phyloP scores from a whole-genome alignment of 2,113 vertebrate genomes.

The Lamprologus callipterus region DNA sequence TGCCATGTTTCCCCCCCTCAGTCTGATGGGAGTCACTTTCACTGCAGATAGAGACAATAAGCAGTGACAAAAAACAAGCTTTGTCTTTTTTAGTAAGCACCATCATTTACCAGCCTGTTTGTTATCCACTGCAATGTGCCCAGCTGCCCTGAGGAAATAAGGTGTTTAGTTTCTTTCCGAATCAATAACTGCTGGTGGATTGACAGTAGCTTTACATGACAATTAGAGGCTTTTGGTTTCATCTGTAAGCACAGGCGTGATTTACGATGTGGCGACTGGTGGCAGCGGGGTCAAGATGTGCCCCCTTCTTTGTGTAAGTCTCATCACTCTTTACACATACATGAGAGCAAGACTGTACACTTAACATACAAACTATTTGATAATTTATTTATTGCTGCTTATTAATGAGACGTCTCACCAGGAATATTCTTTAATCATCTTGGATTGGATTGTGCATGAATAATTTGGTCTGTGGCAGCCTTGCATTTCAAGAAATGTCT shows the following conservation, averaged over 20 bases:
- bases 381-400: not conserved
- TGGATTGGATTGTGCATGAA: not conserved
- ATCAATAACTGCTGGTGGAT: conserved; percentile 49
- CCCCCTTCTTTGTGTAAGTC: not conserved
- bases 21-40: not conserved
- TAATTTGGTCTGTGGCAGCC: not conserved
- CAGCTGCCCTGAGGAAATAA: conserved; percentile 22
- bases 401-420: not conserved
- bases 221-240: conserved; percentile 28
- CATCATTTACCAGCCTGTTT: conserved; percentile 31
- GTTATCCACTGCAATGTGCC: conserved; percentile 12
- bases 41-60: not conserved
- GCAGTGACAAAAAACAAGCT: not conserved
- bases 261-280: not conserved
- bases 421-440: conserved; percentile 1
- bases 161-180: conserved; percentile 12
- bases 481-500: not conserved
- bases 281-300: not conserved
- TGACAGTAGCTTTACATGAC: not conserved
- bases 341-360: not conserved
- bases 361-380: not conserved
- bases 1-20: not conserved
- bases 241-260: not conserved
- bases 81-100: conserved; percentile 23
- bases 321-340: not conserved